A percentile compares a stretch with the other conserved stretches of the same genome.
Conservation (phyloP, 2,797 vertebrate genomes). For the Hylomyscus alleni region DNA sequence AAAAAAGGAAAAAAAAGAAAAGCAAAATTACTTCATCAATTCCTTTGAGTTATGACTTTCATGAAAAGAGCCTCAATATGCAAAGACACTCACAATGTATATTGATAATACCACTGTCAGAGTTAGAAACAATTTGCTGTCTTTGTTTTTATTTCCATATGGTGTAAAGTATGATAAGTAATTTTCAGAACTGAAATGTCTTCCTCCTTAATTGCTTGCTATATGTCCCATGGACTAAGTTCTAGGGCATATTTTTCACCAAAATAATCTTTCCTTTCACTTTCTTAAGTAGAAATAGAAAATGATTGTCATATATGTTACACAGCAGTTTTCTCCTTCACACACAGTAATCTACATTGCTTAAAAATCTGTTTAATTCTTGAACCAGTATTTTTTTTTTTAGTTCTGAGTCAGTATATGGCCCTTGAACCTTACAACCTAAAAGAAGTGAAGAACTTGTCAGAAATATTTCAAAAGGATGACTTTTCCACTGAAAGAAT, state of each 20-base stretch:
- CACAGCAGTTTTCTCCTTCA: slow-evolving; percentile 43
- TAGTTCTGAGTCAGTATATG: slow-evolving; percentile 18
- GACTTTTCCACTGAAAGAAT: neutral
- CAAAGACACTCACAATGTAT: neutral
- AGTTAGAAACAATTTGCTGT: slow-evolving; percentile 64
- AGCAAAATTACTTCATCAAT: slow-evolving; percentile 23
- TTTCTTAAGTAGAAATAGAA: slow-evolving; percentile 66
- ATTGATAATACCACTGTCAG: slow-evolving; percentile 17
- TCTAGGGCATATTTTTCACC: slow-evolving; percentile 65
- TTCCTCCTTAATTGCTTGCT: slow-evolving; percentile 68
- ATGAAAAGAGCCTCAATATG: slow-evolving; percentile 53
- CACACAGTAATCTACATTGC: slow-evolving; percentile 62
- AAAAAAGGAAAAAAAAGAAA: slow-evolving; percentile 11
- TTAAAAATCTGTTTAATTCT: slow-evolving; percentile 54
- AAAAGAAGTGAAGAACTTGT: slow-evolving; percentile 9
- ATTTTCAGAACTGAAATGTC: slow-evolving; percentile 65
- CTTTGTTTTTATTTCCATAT: slow-evolving; percentile 68
- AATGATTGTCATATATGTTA: slow-evolving; percentile 37
- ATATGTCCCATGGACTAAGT: slow-evolving; percentile 42
- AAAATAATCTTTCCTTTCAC: slow-evolving; percentile 68
- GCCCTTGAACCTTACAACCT: slow-evolving; percentile 52
- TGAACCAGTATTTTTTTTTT: slow-evolving; percentile 39
- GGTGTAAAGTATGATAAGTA: slow-evolving; percentile 54
- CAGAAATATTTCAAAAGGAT: slow-evolving; percentile 48
- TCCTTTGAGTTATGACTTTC: slow-evolving; percentile 60